Evolutionary conservation across 2,113 vertebrate species (phyloP).

Genomic region (Pomatostomus ruficeps): DNA sequence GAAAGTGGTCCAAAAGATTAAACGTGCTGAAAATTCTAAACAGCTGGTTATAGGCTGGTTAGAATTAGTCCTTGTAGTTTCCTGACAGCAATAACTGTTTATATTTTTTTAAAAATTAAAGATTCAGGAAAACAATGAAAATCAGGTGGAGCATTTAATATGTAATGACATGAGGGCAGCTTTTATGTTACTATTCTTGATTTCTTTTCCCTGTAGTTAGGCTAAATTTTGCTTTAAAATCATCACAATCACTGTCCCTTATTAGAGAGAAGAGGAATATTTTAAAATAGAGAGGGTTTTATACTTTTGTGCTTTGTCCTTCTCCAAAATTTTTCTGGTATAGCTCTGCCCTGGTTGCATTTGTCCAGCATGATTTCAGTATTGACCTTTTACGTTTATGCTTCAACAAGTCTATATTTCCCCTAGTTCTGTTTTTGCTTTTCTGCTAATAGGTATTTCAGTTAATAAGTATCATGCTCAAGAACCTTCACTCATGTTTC

Average conservation of each 20-base stretch:
- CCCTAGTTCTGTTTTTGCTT: not conserved
- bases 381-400: not conserved
- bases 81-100: not conserved
- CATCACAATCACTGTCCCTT: not conserved
- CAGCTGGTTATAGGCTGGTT: not conserved
- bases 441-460: not conserved
- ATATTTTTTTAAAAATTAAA: not conserved
- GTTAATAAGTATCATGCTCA: not conserved
- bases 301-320: not conserved
- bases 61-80: not conserved
- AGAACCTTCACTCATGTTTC: not conserved
- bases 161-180: not conserved
- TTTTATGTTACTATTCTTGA: not conserved
- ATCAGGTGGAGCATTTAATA: not conserved
- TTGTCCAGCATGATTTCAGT: not conserved
- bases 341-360: not conserved
- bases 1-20: conserved; percentile 35
- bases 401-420: not conserved
- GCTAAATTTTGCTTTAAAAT: not conserved
- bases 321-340: not conserved
- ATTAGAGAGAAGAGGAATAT: not conserved
- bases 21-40: not conserved
- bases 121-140: not conserved
- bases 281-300: not conserved
- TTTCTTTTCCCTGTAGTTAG: not conserved